Conservation (phyloP, 2,888 invertebrate species). For the Cheilosia vernalis region DNA sequence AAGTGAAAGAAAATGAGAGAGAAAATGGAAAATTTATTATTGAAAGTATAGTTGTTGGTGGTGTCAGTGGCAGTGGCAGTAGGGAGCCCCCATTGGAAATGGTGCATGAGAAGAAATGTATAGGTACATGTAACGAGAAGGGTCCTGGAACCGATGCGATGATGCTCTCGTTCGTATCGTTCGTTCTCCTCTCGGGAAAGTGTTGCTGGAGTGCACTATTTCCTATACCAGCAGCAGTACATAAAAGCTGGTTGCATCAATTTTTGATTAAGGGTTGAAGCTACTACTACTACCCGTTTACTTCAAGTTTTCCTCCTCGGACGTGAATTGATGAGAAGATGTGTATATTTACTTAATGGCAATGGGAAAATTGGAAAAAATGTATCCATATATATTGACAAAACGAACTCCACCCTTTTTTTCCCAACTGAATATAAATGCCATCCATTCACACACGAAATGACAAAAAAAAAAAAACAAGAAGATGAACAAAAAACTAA, state of each 20-base stretch:
- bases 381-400: slow-evolving; percentile 32
- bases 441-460: slow-evolving; percentile 41
- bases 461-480: slow-evolving; percentile 1
- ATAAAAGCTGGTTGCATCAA: slow-evolving; percentile 71
- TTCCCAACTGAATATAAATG: slow-evolving; percentile 6
- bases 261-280: slow-evolving; percentile 74
- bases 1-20: slow-evolving; percentile 62
- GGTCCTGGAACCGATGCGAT: slow-evolving; percentile 41
- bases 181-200: slow-evolving; percentile 66
- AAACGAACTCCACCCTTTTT: slow-evolving; percentile 56
- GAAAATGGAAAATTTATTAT: slow-evolving; percentile 73
- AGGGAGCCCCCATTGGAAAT: slow-evolving; percentile 64
- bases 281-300: slow-evolving; percentile 17
- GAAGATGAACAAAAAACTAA: slow-evolving; percentile 4
- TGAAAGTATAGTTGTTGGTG: slow-evolving; percentile 59
- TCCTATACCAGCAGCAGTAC: slow-evolving; percentile 31
- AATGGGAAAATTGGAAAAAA: slow-evolving; percentile 22
- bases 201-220: slow-evolving; percentile 64
- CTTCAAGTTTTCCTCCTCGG: slow-evolving; percentile 29
- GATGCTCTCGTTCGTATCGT: slow-evolving; percentile 37
- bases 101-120: slow-evolving; percentile 66
- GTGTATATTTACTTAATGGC: slow-evolving; percentile 37
- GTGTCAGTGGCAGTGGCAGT: not conserved
- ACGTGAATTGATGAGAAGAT: slow-evolving; percentile 52
- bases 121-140: slow-evolving; percentile 65